phyloP scores from a whole-genome alignment of 37 sponge, comb jelly and placozoan species.

The Spongilla lacustris region DNA sequence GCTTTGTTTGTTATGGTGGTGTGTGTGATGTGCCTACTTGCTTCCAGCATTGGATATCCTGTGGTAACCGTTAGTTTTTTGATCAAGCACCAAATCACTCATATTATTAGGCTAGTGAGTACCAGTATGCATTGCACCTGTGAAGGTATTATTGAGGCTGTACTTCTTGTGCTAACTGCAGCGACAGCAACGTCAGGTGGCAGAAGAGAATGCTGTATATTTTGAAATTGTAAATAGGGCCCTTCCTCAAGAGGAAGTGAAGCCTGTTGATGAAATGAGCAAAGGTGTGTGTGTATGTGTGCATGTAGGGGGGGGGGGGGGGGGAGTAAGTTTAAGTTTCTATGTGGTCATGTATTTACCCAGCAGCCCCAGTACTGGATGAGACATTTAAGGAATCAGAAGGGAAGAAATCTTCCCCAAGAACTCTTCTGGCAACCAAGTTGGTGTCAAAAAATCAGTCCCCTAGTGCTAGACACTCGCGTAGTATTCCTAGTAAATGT shows the following conservation, averaged over 20 bases:
- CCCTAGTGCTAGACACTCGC: no score
- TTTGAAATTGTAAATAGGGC: slow-evolving; percentile 52
- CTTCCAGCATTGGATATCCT: slow-evolving; percentile 64
- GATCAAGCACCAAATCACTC: slow-evolving; percentile 67
- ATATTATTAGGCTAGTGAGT: slow-evolving; percentile 50
- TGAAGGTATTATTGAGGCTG: background rate
- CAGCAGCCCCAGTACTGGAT: no score
- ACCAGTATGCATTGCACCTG: background rate
- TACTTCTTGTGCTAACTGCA: slow-evolving; percentile 7
- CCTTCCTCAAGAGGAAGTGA: slow-evolving; percentile 39
- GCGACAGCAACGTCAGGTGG: slow-evolving; percentile 49
- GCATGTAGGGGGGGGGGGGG: no score
- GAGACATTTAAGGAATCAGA: no score
- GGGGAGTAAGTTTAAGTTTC: no score
- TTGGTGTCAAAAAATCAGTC: no score
- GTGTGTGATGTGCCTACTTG: background rate
- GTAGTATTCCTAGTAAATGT: no score
- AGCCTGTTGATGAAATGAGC: background rate
- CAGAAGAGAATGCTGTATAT: slow-evolving; percentile 58
- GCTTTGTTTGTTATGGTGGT: background rate
- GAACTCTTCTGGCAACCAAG: no score
- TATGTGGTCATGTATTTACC: no score
- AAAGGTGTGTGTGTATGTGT: no score
- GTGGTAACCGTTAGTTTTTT: slow-evolving; percentile 71
- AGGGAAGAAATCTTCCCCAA: no score